Evolutionary conservation across 2,113 vertebrate genomes (phyloP).

Genomic region (Spea bombifrons): DNA sequence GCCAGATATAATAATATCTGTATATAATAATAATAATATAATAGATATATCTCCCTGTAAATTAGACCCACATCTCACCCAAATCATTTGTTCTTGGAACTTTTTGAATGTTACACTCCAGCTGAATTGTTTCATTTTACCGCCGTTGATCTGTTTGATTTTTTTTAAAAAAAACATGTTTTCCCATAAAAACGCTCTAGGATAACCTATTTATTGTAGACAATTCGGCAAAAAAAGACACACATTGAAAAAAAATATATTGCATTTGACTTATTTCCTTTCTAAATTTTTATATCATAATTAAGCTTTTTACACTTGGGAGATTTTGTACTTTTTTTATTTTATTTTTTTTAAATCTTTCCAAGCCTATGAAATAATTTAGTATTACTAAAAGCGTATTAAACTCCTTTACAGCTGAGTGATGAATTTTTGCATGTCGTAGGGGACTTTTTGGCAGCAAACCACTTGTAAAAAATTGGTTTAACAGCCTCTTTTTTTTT

Average conservation of each 20-base stretch:
- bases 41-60: not conserved
- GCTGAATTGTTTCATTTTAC: constrained; percentile 5
- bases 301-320: not conserved
- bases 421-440: not conserved
- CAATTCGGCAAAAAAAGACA: no score
- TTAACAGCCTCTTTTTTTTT: constrained; percentile 1
- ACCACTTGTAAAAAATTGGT: not conserved
- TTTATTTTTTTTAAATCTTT: not conserved
- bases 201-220: not conserved
- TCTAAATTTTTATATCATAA: no score
- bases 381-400: not conserved
- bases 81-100: constrained; percentile 7
- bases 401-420: not conserved
- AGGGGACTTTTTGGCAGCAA: not conserved
- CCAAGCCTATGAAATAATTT: not conserved
- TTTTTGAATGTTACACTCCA: not conserved
- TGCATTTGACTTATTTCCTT: no score
- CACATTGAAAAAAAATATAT: no score
- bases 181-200: not conserved
- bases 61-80: not conserved
- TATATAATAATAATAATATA: not conserved
- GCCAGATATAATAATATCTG: not conserved
- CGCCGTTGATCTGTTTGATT: not conserved
- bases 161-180: not conserved
- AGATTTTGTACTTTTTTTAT: not conserved